Conservation (phyloP, 2,797 vertebrate genomes). For the Heterohyrax brucei region DNA sequence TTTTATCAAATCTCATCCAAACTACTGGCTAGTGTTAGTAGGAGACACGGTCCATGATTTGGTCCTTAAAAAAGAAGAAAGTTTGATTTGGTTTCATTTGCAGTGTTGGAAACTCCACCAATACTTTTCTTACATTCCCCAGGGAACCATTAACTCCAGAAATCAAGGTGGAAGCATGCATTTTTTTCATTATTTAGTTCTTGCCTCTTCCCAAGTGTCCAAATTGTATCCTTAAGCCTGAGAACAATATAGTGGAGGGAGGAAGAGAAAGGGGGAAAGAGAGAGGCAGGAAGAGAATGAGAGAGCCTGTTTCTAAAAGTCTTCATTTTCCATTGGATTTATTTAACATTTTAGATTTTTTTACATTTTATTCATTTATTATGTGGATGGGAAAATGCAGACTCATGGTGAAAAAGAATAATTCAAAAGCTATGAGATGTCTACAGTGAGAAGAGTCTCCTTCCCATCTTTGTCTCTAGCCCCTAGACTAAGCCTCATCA, state of each 20-base stretch:
- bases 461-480: not conserved
- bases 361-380: conserved; percentile 61
- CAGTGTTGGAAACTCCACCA: not conserved
- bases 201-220: conserved; percentile 91
- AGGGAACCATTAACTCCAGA: not conserved
- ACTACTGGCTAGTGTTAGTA: not conserved
- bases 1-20: not conserved
- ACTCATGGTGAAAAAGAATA: conserved; percentile 17
- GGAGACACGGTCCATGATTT: not conserved
- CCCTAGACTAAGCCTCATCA: rapidly evolving
- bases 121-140: not conserved
- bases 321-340: conserved; percentile 58
- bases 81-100: not conserved
- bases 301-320: conserved; percentile 6
- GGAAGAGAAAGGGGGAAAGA: not conserved
- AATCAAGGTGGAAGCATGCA: not conserved
- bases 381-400: not conserved
- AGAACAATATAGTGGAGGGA: conserved; percentile 8
- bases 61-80: not conserved
- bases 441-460: not conserved
- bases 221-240: conserved; percentile 92
- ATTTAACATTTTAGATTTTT: conserved; percentile 66
- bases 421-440: not conserved
- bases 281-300: not conserved
- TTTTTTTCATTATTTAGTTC: conserved; percentile 60